A percentile compares a stretch with the other conserved stretches of the same genome.
Evolutionary conservation across 2,888 invertebrate genomes (phyloP).

Genomic region (Lapara coniferarum): DNA sequence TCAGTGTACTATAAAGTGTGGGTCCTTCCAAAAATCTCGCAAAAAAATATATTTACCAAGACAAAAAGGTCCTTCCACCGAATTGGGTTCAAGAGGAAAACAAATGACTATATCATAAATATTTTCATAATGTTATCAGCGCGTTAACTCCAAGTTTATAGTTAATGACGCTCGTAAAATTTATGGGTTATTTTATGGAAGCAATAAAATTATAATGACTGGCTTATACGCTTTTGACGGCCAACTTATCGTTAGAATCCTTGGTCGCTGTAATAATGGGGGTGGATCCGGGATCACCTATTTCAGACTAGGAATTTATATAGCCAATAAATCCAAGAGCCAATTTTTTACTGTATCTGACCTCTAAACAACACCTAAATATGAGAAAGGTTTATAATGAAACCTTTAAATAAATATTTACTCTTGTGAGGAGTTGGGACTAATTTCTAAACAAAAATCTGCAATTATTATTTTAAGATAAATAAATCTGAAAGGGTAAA

Average conservation of each 20-base stretch:
- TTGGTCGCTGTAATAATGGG: conserved; percentile 19
- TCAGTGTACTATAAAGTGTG: not conserved
- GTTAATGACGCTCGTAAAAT: conserved; percentile 44
- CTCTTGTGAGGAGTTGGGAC: too few relatives aligned
- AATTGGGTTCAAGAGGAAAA: conserved; percentile 8
- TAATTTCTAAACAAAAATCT: too few relatives aligned
- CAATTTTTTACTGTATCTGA: too few relatives aligned
- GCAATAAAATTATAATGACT: conserved; percentile 48
- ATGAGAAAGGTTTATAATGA: too few relatives aligned
- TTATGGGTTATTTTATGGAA: conserved; percentile 50
- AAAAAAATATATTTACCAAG: not conserved
- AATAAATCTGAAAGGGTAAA: too few relatives aligned
- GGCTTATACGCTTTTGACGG: conserved; percentile 36
- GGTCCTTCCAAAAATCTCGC: not conserved
- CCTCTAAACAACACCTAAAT: too few relatives aligned
- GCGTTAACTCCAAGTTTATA: conserved; percentile 23
- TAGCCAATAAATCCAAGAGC: too few relatives aligned
- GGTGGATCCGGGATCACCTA: conserved; percentile 2
- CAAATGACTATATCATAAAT: conserved; percentile 22
- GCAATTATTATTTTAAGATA: too few relatives aligned
- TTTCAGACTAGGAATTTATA: conserved; percentile 11
- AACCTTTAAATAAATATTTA: too few relatives aligned
- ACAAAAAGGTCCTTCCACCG: not conserved
- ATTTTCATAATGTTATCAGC: conserved; percentile 22
- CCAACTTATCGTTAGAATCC: conserved; percentile 27